Conservation (phyloP, 1,140 invertebrate genomes). For the Maconellicoccus hirsutus region DNA sequence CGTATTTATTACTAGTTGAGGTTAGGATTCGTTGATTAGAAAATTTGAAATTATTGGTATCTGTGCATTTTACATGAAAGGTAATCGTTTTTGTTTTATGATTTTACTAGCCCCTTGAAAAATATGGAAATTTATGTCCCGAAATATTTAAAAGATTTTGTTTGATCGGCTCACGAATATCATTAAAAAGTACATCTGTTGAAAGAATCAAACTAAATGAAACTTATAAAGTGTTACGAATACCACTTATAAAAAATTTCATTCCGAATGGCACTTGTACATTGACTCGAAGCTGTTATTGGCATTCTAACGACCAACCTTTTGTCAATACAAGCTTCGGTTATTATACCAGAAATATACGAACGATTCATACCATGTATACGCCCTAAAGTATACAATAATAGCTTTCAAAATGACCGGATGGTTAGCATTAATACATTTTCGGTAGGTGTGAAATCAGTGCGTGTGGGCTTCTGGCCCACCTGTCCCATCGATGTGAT, state of each 20-base stretch:
- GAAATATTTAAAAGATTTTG: too few relatives aligned
- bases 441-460: conserved; percentile 3
- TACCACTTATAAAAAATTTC: neutral
- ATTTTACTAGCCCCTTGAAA: too few relatives aligned
- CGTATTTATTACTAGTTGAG: too few relatives aligned
- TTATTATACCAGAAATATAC: neutral
- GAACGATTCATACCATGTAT: neutral
- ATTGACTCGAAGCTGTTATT: neutral
- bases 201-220: too few relatives aligned
- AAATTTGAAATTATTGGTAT: too few relatives aligned
- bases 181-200: too few relatives aligned
- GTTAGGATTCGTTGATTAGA: too few relatives aligned
- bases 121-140: too few relatives aligned
- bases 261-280: neutral
- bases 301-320: neutral
- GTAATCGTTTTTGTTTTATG: too few relatives aligned
- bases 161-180: too few relatives aligned
- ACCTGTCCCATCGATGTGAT: neutral
- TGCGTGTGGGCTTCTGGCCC: conserved; percentile 1
- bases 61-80: too few relatives aligned
- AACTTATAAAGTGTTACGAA: too few relatives aligned
- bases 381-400: neutral
- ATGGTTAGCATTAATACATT: neutral
- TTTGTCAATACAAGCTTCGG: neutral
- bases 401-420: conserved; percentile 1